Evolutionary conservation across 2,797 vertebrate genomes (phyloP).

Genomic region (Sebastes cheni): DNA sequence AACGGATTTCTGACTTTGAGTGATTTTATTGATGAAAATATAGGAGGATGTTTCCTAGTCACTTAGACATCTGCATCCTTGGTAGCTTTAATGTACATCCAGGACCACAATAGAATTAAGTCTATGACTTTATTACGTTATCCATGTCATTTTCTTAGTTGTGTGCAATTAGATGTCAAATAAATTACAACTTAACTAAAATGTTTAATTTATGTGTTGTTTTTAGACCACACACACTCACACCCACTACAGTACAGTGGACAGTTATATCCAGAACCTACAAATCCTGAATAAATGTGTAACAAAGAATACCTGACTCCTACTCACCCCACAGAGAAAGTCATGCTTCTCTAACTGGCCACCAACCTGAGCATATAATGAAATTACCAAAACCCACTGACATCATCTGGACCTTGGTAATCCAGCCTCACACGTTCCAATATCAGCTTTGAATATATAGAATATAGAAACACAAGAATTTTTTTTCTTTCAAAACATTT

Average conservation of each 20-base stretch:
- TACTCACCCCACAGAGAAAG: not conserved
- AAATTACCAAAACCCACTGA: not conserved
- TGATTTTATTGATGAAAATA: not conserved
- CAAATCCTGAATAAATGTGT: not conserved
- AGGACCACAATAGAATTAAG: not conserved
- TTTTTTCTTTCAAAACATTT: not conserved
- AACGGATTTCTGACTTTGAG: not conserved
- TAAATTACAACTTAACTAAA: not conserved
- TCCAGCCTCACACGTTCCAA: not conserved
- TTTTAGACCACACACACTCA: not conserved
- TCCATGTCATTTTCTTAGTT: not conserved
- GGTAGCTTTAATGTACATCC: not conserved
- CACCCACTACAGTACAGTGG: no score
- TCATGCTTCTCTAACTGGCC: not conserved
- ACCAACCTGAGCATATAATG: not conserved
- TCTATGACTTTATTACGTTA: not conserved
- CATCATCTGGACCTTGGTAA: not conserved
- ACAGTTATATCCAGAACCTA: not conserved
- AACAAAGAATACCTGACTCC: not conserved
- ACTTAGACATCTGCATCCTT: not conserved
- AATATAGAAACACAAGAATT: not conserved
- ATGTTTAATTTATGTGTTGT: not conserved
- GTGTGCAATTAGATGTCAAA: not conserved
- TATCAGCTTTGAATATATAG: not conserved
- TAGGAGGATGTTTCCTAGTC: not conserved